A percentile compares a stretch with the other conserved stretches of the same genome.
These are phyloP conservation scores for Sarcophaga carnaria DNA, from an alignment of 2,888 invertebrate species.

Conservation along the genomic window DNA sequence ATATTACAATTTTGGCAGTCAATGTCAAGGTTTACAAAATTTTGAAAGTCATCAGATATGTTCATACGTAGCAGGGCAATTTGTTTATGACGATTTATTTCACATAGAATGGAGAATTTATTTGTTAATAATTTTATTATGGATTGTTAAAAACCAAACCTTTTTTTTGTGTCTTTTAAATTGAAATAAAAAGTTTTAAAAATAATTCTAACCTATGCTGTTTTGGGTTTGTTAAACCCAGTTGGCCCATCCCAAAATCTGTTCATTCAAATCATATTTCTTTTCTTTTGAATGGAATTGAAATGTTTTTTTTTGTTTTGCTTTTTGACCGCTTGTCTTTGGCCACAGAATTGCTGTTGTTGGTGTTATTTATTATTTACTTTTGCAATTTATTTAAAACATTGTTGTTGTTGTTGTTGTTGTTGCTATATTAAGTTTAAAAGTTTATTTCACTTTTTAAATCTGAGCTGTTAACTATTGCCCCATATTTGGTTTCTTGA, in stretches of 20 bases:
- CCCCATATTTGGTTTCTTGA: conserved; percentile 68
- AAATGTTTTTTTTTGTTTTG: conserved; percentile 35
- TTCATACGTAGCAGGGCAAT: neutral
- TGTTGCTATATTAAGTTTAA: neutral
- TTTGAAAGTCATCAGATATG: neutral
- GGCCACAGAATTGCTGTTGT: conserved; percentile 28
- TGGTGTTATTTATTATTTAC: conserved; percentile 34
- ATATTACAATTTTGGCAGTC: conserved; percentile 10
- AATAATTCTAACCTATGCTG: too few species aligned
- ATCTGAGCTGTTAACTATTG: conserved; percentile 54
- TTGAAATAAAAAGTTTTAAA: too few species aligned
- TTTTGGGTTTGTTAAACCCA: too few species aligned
- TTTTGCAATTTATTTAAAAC: conserved; percentile 51
- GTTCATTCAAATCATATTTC: neutral
- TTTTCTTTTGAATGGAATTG: conserved; percentile 22
- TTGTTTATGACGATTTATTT: neutral
- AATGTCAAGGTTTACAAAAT: conserved; percentile 51
- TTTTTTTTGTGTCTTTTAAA: too few species aligned
- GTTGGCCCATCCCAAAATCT: conserved; percentile 26
- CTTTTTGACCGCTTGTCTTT: conserved; percentile 55
- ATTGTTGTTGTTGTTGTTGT: neutral
- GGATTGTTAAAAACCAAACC: neutral
- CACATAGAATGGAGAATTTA: neutral
- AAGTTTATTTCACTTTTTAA: conserved; percentile 29
- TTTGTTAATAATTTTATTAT: neutral